Conservation (phyloP, 1,140 invertebrate genomes). For the Aricia agestis region DNA sequence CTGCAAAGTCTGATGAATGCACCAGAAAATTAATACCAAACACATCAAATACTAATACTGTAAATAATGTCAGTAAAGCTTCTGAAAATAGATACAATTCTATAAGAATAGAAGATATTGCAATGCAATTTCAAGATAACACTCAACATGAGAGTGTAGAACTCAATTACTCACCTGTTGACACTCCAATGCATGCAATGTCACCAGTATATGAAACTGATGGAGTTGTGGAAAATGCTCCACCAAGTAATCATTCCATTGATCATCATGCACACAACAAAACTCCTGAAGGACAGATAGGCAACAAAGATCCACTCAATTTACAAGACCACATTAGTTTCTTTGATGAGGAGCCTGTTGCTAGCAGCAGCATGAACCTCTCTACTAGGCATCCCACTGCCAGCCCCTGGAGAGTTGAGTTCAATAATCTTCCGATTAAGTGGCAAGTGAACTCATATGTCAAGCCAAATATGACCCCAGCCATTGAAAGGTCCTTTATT, state of each 20-base stretch:
- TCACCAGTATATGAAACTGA: constrained; percentile 20
- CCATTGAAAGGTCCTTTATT: constrained; percentile 62
- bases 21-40: not conserved
- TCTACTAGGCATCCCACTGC: constrained; percentile 53
- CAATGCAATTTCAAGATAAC: constrained; percentile 47
- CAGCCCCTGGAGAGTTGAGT: constrained; percentile 64
- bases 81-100: constrained; percentile 44
- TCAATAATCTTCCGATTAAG: constrained; percentile 62
- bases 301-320: constrained; percentile 51
- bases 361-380: constrained; percentile 63
- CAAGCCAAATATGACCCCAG: constrained; percentile 68
- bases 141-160: constrained; percentile 42
- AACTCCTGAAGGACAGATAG: constrained; percentile 16
- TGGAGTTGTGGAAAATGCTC: constrained; percentile 11
- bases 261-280: not conserved
- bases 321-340: constrained; percentile 59
- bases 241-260: not conserved
- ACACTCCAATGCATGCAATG: constrained; percentile 38
- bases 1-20: not conserved
- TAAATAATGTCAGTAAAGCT: constrained; percentile 22
- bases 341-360: constrained; percentile 60
- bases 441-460: constrained; percentile 64
- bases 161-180: constrained; percentile 52
- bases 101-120: constrained; percentile 57
- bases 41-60: not conserved